Base-by-base conservation (phyloP, 2,113 vertebrate species). In the Charina bottae region DNA sequence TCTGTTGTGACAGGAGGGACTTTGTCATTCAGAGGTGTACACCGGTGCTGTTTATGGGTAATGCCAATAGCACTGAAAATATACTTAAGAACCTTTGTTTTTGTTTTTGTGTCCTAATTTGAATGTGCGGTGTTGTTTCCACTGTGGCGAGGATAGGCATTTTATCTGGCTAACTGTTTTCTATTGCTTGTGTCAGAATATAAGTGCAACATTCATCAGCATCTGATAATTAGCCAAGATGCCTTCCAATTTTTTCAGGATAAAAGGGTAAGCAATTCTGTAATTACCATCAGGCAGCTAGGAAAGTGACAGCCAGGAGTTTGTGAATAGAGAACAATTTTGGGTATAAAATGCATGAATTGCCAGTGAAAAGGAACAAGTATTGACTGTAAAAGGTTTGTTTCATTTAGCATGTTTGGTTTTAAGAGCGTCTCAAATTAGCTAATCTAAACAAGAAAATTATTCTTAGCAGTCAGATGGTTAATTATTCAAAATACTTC, bases 331-430 rank as follows among this genome's bases (percentile, higher is more conserved):
- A 83, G 37, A 91, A 37, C 10, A 1, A 1, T 59, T 90, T 19
- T 72, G 28, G 33, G 0, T 83, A 0, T 56, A 33, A 92, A 89
- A 92, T 46, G 33, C 6, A 85, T 19, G 68, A 90, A 92, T 60
- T 89, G 11, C 56, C 90, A 91, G 0, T 53, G 23, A 15, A 88
- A 92, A 68, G 62, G 54, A 56, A 91, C 55, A 11, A 93, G 64
- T 78, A 1, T 12, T 78, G 0, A 0, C 0, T 8, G n/a, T 89
- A 55, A 9, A 94, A 42, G 0, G 54, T 62, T n/a, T 84, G 49
- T 58, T 95, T 84, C 11, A 0, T 93, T 95, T 92, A 26, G 56
- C 88, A 7, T 78, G 7, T 24, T 68, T 87, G 33, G 64, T 96
- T 56, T 90, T 24, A 19, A 28, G 58, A 92, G 84, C 9, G 58